Evolutionary conservation across 2,888 invertebrate genomes (phyloP).

Genomic region (Pilophorus perplexus): DNA sequence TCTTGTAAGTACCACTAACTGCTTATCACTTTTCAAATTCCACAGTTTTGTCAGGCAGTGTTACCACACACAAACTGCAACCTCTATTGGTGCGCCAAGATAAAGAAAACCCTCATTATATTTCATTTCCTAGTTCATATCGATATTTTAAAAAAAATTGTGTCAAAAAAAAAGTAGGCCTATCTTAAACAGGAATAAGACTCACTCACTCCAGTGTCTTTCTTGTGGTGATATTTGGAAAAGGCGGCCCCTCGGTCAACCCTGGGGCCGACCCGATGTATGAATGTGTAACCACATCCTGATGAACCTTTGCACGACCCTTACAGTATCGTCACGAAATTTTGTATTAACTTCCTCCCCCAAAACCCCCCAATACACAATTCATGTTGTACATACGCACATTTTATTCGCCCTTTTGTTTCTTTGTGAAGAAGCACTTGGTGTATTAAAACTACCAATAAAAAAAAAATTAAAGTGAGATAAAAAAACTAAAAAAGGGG

Average conservation of each 20-base stretch:
- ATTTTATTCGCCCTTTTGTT: constrained; percentile 17
- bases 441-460: constrained; percentile 9
- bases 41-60: no score
- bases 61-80: no score
- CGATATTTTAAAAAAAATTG: constrained; percentile 20
- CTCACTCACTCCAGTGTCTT: constrained; percentile 49
- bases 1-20: no score
- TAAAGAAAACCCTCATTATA: no score
- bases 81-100: no score
- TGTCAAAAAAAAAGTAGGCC: constrained; percentile 47
- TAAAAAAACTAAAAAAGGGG: neutral
- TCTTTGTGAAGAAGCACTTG: constrained; percentile 16
- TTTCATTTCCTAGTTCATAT: constrained; percentile 37
- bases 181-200: constrained; percentile 47
- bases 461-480: constrained; percentile 2
- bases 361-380: neutral
- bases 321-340: neutral
- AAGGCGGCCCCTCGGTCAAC: constrained; percentile 1
- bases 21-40: no score
- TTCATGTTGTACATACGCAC: constrained; percentile 25
- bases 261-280: constrained; percentile 41
- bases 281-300: constrained; percentile 42
- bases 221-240: constrained; percentile 48
- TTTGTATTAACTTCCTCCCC: neutral
- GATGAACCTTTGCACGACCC: neutral